These are phyloP conservation scores for Syncerus caffer DNA, from an alignment of 2,797 vertebrate species.

Conservation along the genomic window DNA sequence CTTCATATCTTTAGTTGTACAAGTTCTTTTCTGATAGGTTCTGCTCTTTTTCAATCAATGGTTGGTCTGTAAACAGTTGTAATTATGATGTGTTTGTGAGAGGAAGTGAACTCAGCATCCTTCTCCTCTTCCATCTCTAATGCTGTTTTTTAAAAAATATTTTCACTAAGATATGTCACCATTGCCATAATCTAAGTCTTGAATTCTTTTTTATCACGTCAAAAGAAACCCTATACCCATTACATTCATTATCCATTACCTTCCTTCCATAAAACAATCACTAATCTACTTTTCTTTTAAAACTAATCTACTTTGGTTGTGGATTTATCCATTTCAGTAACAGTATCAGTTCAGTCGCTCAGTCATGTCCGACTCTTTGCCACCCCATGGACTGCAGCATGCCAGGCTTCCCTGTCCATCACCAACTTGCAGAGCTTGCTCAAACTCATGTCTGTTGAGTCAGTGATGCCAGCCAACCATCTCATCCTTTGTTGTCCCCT, in stretches of 20 bases:
- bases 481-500: background rate
- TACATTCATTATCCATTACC: background rate
- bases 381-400: background rate
- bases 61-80: background rate
- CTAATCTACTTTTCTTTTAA: background rate
- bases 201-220: background rate
- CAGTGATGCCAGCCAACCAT: background rate
- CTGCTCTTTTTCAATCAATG: background rate
- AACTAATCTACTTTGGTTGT: background rate
- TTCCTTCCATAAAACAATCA: background rate
- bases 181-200: background rate
- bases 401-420: background rate
- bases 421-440: background rate
- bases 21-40: background rate
- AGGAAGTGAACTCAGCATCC: background rate
- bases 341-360: background rate
- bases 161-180: background rate
- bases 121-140: background rate
- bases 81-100: background rate
- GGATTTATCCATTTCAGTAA: background rate
- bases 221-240: background rate
- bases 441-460: background rate
- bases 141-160: background rate
- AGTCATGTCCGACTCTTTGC: background rate
- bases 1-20: background rate